Base-by-base conservation (phyloP, 23 tunicate species). In the Styela clava region DNA sequence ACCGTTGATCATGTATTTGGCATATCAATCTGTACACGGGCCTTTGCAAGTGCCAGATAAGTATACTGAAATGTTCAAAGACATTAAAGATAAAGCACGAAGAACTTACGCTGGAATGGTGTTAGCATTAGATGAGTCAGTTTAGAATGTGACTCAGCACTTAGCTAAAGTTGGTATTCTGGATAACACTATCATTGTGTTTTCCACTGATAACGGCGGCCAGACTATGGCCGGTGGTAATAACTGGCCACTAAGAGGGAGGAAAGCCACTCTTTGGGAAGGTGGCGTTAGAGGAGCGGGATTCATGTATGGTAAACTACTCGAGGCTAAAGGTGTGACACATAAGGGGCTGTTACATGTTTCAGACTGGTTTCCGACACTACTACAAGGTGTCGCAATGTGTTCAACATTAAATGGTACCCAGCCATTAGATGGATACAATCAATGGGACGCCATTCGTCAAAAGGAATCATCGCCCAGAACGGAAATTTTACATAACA, bases 331-430 rank as follows among this genome's bases (percentile, higher is more conserved):
- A n/a, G 34, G 33, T 3, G 20, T 69, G 2, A 20, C 78, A 23
- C 74, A 86, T 61, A 68, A 83, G 20, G 92, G 89, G 35, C 68
- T 92, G 82, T 83, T 92, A 18, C 97, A 92, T 73, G 77, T 92
- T 33, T 92, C 97, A 1, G 97, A 92, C 73, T 92, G 97, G 97
- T 92, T 73, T 78, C 97, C 97, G 23, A 92, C 97, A 18, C 78
- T 95, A 24, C 28, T 92, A 52, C n/a, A n/a, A n/a, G 63, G 44
- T 35, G 97, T 86, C 61, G 74, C 85, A 29, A 69, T 74, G 19
- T 92, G 97, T 67, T 78, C 85, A 19, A 35, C 56, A 61, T 63
- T 88, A 64, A 63, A 68, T 21, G 82, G 78, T 22, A 87, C 97
- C 3, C 92, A 79, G 35, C 52, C 78, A 21, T 32, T 92, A 2